phyloP scores from a whole-genome alignment of 2,888 invertebrate genomes.

The Lepas anatifera region DNA sequence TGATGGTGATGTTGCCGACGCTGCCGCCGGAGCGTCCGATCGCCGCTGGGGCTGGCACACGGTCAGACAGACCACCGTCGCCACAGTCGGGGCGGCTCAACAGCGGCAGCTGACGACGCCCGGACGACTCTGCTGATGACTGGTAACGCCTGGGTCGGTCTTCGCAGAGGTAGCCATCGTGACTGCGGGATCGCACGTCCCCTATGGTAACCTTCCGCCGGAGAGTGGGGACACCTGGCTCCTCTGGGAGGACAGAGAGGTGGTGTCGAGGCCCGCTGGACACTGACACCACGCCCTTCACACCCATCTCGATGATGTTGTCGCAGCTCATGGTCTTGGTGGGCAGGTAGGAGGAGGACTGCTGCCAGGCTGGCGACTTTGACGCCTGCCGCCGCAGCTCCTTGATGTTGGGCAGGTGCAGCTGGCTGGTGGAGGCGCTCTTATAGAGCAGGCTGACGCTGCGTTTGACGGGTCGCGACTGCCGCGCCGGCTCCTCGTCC shows the following conservation, averaged over 20 bases:
- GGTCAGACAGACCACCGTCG: neutral
- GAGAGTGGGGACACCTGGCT: constrained; percentile 36
- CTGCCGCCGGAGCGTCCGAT: neutral
- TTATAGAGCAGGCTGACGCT: constrained; percentile 5
- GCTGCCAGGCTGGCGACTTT: neutral
- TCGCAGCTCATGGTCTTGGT: constrained; percentile 58
- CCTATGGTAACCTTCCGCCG: constrained; percentile 3
- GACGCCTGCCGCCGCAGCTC: neutral
- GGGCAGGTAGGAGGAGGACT: constrained; percentile 35
- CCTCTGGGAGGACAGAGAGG: constrained; percentile 62
- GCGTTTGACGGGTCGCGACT: neutral
- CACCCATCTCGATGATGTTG: constrained; percentile 46
- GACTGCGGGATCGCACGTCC: constrained; percentile 15
- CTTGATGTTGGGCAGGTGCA: constrained; percentile 12
- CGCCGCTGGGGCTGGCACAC: no score
- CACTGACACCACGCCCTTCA: constrained; percentile 47
- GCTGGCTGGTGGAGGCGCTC: constrained; percentile 12
- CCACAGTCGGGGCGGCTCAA: neutral
- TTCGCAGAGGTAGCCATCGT: neutral
- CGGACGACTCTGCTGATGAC: neutral
- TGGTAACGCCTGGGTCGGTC: constrained; percentile 13
- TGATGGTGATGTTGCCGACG: neutral
- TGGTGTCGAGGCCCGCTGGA: constrained; percentile 65
- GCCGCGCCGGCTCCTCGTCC: neutral
- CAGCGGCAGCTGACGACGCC: neutral